Conservation (phyloP, 2,797 vertebrate genomes). For the Chlorospingus flavigularis region DNA sequence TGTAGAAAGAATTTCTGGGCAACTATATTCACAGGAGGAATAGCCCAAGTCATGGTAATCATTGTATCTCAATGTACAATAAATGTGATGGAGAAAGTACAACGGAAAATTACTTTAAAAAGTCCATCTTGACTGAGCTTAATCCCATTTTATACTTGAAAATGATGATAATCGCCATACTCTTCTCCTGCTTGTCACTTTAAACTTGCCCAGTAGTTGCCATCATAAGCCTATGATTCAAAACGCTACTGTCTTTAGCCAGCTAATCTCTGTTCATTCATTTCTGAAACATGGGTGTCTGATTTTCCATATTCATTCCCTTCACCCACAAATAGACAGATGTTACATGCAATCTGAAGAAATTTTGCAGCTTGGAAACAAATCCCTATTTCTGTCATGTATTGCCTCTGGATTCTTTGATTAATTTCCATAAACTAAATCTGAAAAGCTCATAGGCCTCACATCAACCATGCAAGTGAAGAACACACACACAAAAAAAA, state of each 20-base stretch:
- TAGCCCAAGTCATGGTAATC: not conserved
- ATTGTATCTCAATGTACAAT: not conserved
- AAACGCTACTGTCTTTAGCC: not conserved
- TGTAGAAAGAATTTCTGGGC: constrained; percentile 61
- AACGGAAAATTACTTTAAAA: not conserved
- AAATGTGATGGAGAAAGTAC: not conserved
- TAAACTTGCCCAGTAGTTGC: not conserved
- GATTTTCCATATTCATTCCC: not conserved
- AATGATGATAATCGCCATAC: not conserved
- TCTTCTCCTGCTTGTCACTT: not conserved
- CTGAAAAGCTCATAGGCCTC: not conserved
- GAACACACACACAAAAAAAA: not conserved
- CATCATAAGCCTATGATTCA: not conserved
- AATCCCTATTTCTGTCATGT: not conserved
- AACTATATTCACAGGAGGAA: constrained; percentile 7
- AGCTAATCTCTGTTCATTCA: not conserved
- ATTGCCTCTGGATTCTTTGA: not conserved
- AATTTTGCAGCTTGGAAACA: not conserved
- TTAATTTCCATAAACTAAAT: not conserved
- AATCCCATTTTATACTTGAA: not conserved
- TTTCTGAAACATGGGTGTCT: not conserved
- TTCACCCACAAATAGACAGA: not conserved
- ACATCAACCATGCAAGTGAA: not conserved
- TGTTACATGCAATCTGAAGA: not conserved
- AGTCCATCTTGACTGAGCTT: not conserved